These are phyloP conservation scores for Neelides folsomi DNA, from an alignment of 2,888 invertebrate species.

Conservation along the genomic window DNA sequence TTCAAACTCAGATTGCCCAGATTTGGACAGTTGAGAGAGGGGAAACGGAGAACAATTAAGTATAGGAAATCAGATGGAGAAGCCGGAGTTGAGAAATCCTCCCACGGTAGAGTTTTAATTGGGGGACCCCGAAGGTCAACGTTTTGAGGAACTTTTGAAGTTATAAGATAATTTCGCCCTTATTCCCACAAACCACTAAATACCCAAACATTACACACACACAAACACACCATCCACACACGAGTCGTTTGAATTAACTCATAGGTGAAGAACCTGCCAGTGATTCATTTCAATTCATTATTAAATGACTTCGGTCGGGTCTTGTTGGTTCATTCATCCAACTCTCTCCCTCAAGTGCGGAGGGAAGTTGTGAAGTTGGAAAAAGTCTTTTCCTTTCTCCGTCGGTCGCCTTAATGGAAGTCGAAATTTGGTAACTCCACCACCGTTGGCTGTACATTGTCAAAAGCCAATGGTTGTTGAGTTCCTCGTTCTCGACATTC, in stretches of 20 bases:
- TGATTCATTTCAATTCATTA: too few relatives aligned
- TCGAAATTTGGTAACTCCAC: slow-evolving; percentile 32
- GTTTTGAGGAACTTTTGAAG: too few relatives aligned
- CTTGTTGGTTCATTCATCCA: not conserved
- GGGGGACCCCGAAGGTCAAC: too few relatives aligned
- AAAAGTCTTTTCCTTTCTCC: not conserved
- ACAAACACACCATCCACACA: not conserved
- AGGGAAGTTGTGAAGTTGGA: not conserved
- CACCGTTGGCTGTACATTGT: slow-evolving; percentile 29
- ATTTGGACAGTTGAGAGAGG: too few relatives aligned
- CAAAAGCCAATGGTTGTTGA: slow-evolving; percentile 28
- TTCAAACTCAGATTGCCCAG: too few relatives aligned
- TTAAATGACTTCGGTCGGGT: not conserved
- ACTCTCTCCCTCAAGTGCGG: not conserved
- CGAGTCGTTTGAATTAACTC: too few relatives aligned
- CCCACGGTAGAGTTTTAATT: too few relatives aligned
- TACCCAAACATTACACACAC: not conserved
- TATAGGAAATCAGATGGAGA: too few relatives aligned
- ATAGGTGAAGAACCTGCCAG: not conserved
- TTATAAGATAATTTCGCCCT: too few relatives aligned
- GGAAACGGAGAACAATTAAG: too few relatives aligned
- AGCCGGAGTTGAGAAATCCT: too few relatives aligned
- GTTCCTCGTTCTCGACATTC: slow-evolving; percentile 30
- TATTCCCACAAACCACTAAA: not conserved
- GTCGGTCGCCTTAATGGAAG: not conserved